These are phyloP conservation scores for Thamnaconus septentrionalis DNA, from an alignment of 2,113 vertebrate genomes.

Conservation along the genomic window DNA sequence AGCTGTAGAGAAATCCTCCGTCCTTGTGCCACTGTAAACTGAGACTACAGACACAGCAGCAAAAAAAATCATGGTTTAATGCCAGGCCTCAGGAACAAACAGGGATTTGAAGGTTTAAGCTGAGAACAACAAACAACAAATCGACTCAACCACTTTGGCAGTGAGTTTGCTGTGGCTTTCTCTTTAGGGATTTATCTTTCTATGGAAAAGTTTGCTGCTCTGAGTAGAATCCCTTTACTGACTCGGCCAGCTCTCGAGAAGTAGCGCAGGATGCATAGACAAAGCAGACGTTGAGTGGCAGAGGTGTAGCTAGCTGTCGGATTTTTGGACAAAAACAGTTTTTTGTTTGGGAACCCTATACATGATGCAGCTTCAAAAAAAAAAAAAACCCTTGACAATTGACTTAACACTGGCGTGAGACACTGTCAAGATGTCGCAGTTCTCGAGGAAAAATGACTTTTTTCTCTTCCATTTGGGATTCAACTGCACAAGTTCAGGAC, in stretches of 20 bases:
- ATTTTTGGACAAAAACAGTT: conserved; percentile 52
- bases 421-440: too few relatives aligned
- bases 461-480: too few relatives aligned
- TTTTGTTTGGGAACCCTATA: conserved; percentile 55
- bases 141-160: conserved; percentile 31
- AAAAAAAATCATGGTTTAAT: conserved; percentile 5
- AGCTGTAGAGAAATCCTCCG: too few relatives aligned
- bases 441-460: too few relatives aligned
- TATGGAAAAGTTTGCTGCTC: conserved; percentile 22
- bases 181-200: too few relatives aligned
- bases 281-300: conserved; percentile 35
- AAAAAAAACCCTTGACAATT: too few relatives aligned
- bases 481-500: too few relatives aligned
- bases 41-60: conserved; percentile 1
- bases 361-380: conserved; percentile 35
- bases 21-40: neutral
- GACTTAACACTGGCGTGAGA: too few relatives aligned
- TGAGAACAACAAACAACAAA: conserved; percentile 38
- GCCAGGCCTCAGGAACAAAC: conserved; percentile 16
- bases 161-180: neutral
- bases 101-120: conserved; percentile 30
- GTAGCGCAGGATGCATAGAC: conserved; percentile 56
- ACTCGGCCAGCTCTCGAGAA: conserved; percentile 43
- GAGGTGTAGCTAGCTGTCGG: too few relatives aligned
- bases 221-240: conserved; percentile 35